Evolutionary conservation across 2,797 vertebrate species (phyloP).

Genomic region (Enoplosus armatus): DNA sequence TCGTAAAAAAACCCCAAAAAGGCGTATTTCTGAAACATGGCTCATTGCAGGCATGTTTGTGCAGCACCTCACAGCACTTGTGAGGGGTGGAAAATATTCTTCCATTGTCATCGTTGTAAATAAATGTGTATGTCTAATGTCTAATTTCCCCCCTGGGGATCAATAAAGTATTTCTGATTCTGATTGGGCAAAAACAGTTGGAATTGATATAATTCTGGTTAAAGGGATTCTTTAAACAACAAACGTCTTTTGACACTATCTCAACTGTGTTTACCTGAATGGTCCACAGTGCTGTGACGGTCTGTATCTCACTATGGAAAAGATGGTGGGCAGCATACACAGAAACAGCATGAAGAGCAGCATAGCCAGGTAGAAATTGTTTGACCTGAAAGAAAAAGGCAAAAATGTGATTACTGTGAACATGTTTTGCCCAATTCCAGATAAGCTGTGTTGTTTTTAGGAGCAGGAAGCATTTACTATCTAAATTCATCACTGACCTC

Average conservation of each 20-base stretch:
- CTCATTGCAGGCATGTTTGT: background rate
- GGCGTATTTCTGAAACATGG: background rate
- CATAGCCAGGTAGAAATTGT: constrained; percentile 98
- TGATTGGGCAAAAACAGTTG: background rate
- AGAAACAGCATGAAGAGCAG: constrained; percentile 97
- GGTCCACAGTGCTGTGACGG: constrained; percentile 95
- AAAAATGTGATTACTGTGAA: background rate
- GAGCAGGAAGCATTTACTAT: background rate
- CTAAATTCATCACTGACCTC: background rate
- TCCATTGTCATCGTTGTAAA: background rate
- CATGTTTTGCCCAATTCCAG: background rate
- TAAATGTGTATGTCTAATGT: background rate
- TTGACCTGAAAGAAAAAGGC: constrained; percentile 86
- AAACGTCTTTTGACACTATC: constrained; percentile 56
- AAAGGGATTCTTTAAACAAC: background rate
- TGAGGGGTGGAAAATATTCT: background rate
- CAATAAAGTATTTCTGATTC: no score
- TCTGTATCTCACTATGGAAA: constrained; percentile 94
- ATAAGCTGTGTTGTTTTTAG: background rate
- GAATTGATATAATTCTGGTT: background rate
- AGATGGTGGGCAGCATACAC: constrained; percentile 97
- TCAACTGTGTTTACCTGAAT: constrained; percentile 88
- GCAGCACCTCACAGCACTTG: background rate
- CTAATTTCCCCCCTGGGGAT: no score
- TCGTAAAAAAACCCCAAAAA: background rate